Evolutionary conservation across 35 echinoderm and acorn worm species (phyloP).

Genomic region (Eucidaris tribuloides): DNA sequence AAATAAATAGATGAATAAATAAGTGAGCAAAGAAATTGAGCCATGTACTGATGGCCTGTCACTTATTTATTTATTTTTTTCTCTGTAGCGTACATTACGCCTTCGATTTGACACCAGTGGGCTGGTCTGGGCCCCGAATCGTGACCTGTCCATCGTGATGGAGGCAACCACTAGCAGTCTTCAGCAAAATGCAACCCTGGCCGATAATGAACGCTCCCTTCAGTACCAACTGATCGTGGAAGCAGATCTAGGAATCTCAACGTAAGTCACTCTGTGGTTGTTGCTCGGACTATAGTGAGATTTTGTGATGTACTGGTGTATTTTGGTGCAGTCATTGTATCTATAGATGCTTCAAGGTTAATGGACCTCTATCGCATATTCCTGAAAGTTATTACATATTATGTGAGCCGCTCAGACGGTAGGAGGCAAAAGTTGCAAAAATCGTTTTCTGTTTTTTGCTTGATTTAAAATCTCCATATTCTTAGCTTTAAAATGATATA

Average conservation of each 20-base stretch:
- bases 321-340: no score
- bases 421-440: no score
- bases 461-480: no score
- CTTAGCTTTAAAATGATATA: no score
- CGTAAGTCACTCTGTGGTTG: neutral
- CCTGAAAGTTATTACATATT: neutral
- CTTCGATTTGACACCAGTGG: conserved; percentile 42
- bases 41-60: neutral
- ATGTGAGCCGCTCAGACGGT: no score
- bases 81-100: conserved; percentile 28
- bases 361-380: no score
- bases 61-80: neutral
- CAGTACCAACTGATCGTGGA: neutral
- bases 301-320: neutral
- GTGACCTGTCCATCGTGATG: neutral
- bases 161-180: neutral
- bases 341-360: no score
- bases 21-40: neutral
- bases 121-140: neutral
- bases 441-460: no score
- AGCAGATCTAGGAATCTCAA: neutral
- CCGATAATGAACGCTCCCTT: neutral
- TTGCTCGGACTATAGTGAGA: neutral
- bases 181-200: neutral
- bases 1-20: neutral